Conservation (phyloP, 2,113 vertebrate species). For the Xiphophorus maculatus region DNA sequence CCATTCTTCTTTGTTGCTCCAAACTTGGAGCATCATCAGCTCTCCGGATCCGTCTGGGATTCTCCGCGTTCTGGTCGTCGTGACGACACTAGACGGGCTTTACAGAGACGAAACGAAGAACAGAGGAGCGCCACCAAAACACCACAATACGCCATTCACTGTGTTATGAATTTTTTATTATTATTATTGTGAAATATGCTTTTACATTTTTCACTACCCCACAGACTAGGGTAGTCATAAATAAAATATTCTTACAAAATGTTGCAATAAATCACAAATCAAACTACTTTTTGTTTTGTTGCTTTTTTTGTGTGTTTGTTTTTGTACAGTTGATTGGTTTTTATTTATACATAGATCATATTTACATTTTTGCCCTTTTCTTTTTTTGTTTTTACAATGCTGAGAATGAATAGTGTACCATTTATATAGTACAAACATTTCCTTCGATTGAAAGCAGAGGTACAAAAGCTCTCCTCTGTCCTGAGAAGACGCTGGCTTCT, state of each 20-base stretch:
- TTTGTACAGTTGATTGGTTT: constrained; percentile 88
- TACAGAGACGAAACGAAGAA: background rate
- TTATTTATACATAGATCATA: constrained; percentile 89
- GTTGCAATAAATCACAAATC: constrained; percentile 72
- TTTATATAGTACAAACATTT: constrained; percentile 53
- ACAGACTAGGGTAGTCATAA: constrained; percentile 87
- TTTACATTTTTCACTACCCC: constrained; percentile 83
- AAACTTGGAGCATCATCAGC: background rate
- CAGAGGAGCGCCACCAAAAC: background rate
- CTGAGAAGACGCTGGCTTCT: constrained; percentile 74
- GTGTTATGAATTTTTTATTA: constrained; percentile 60
- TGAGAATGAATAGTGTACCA: constrained; percentile 71
- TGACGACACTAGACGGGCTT: background rate
- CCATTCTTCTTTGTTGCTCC: no score
- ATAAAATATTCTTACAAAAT: constrained; percentile 92
- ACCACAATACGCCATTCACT: background rate
- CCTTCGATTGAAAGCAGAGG: constrained; percentile 77
- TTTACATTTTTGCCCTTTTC: constrained; percentile 82
- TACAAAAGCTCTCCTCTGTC: constrained; percentile 73
- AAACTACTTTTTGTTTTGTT: constrained; percentile 35
- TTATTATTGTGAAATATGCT: constrained; percentile 88
- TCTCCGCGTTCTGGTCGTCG: no score
- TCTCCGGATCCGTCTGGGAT: background rate
- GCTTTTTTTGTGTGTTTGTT: constrained; percentile 32
- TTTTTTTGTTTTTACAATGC: constrained; percentile 46